phyloP scores from a whole-genome alignment of 2,113 vertebrate species.

The Antigone vipio region DNA sequence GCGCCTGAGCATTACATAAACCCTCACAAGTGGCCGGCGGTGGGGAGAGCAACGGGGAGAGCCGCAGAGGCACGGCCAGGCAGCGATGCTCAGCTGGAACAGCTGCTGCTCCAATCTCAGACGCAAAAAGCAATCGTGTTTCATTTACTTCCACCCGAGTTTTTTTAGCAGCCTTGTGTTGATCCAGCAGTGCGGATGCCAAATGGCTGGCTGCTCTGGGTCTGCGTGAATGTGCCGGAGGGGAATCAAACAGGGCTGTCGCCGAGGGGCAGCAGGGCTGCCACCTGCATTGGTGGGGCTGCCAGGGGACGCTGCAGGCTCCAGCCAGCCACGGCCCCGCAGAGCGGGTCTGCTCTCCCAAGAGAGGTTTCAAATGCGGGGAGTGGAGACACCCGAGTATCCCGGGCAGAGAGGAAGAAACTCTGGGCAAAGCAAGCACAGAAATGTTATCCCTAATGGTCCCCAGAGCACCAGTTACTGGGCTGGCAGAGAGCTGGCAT shows the following conservation, averaged over 20 bases:
- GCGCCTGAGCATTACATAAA: neutral
- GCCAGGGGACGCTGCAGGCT: fast-evolving
- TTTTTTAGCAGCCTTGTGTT: neutral
- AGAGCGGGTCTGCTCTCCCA: neutral
- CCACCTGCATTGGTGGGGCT: fast-evolving
- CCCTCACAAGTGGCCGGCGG: fast-evolving
- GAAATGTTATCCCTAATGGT: fast-evolving
- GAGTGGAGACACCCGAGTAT: neutral
- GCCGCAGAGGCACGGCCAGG: fast-evolving
- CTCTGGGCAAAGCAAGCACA: neutral
- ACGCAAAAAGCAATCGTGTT: fast-evolving
- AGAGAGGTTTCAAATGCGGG: neutral
- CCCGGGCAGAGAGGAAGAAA: neutral
- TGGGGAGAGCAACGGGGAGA: neutral
- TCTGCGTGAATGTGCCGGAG: neutral
- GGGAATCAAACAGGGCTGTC: too few species aligned
- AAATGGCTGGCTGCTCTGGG: fast-evolving
- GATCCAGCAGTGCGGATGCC: fast-evolving
- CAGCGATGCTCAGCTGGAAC: neutral
- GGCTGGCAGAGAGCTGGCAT: neutral
- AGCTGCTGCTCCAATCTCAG: neutral
- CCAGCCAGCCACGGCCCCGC: fast-evolving
- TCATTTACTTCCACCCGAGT: neutral
- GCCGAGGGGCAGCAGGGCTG: fast-evolving
- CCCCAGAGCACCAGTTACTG: neutral